phyloP scores from a whole-genome alignment of 1,140 invertebrate genomes.

The Musca domestica region DNA sequence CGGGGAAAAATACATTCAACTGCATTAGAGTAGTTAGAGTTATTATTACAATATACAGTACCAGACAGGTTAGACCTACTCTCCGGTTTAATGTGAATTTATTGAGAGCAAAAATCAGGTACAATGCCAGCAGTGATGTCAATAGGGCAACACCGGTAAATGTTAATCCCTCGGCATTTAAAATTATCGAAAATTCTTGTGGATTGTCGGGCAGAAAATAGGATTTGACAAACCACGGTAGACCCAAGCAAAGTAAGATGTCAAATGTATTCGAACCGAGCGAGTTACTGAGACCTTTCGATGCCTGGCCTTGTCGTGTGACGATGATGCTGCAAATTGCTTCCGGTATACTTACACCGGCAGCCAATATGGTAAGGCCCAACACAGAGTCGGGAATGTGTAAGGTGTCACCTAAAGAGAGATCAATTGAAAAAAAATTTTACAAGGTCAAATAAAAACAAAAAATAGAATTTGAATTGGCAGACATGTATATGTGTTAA shows the following conservation, averaged over 20 bases:
- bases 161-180: constrained; percentile 73
- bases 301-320: constrained; percentile 74
- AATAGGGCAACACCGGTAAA: constrained; percentile 75
- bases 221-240: constrained; percentile 79
- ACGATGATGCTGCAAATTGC: constrained; percentile 78
- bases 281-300: constrained; percentile 84
- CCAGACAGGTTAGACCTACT: constrained; percentile 68
- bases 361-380: constrained; percentile 72
- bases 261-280: constrained; percentile 87
- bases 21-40: constrained; percentile 73
- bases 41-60: constrained; percentile 72
- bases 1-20: constrained; percentile 71
- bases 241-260: constrained; percentile 75
- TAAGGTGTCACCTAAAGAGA: constrained; percentile 60
- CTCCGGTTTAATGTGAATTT: constrained; percentile 63
- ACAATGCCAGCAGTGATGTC: constrained; percentile 68
- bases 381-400: constrained; percentile 72
- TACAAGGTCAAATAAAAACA: too few species aligned
- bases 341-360: constrained; percentile 78
- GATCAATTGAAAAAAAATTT: background rate
- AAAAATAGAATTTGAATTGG: too few species aligned
- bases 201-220: constrained; percentile 65
- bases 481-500: too few species aligned
- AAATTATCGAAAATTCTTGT: constrained; percentile 56
- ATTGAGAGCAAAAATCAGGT: constrained; percentile 56